Evolutionary conservation across 1,140 invertebrate species (phyloP), one percentile per base, ranked within the genome.

Genomic region (Limonius californicus): DNA sequence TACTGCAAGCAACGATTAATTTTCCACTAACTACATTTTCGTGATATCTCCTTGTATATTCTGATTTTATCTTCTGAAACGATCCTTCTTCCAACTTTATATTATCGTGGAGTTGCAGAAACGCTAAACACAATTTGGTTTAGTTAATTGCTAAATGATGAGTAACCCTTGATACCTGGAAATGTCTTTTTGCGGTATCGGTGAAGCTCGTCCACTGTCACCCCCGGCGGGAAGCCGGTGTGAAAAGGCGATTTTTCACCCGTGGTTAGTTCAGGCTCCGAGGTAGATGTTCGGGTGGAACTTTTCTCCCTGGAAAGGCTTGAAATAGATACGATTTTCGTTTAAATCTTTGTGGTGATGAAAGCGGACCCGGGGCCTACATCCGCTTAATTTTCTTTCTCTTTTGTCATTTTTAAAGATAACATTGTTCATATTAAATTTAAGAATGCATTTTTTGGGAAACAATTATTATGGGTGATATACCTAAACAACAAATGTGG

Each of bases 151-250:
- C n/a, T n/a, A n/a, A n/a, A n/a, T n/a, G n/a, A n/a, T n/a, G n/a
- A n/a, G n/a, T n/a, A n/a, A n/a, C n/a, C n/a, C n/a, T n/a, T n/a
- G 2, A 12, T 53, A 75, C 74, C 68, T 54, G 64, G 61, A 15
- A 65, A 56, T 58, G 77, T 76, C 62, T 78, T 78, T 20, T 80
- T 77, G 18, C 82, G 79, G 68, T 80, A 82, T 42, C 76, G 75
- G 18, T 76, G 78, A 39, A 83, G 70, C 65, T 82, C 80, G 65
- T 84, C 82, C 19, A 84, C 82, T 1, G 81, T 82, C n/a, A 81
- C 68, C 7, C 78, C 77, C 12, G 81, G 79, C 54, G 79, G 74
- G 35, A 81, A 78, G 50, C 74, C 72, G n/a, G 6, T 18, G 16
- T 50, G 3, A 8, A 12, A 11, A 21, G 1, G 16, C 9, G 9